Evolutionary conservation across 2,888 invertebrate genomes (phyloP), one percentile per base, ranked within the genome.

Genomic region (Aspidiotus destructor): DNA sequence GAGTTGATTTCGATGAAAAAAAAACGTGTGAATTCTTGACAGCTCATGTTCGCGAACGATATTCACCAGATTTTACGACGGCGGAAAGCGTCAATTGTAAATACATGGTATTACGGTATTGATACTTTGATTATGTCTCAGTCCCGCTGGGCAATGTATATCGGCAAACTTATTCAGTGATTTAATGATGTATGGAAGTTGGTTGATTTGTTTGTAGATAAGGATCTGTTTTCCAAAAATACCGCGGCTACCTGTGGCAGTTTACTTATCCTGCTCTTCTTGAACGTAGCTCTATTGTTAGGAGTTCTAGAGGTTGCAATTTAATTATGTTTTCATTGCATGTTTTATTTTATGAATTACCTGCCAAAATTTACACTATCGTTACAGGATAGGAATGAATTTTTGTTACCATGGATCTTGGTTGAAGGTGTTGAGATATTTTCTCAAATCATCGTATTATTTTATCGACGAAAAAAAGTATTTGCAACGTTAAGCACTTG

Each of bases 41-140:
- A 67, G 67, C n/a, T 48, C 13, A 52, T 67, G 28, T 48, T 58
- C 15, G 9, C 60, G 2, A 10, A 10, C 40, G 67, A 67, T 52
- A 52, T 67, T 11, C 52, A 41, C 42, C 57, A 67, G 48, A 52
- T 67, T 11, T 15, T 67, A 48, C 48, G 10, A 48, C 40, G 52
- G 11, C 28, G 44, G 8, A 60, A 28, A 60, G 48, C 44, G n/a
- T 28, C 60, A 10, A 41, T 44, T 13, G 28, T 57, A 17, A 58
- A 60, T 44, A 60, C 44, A 48, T 67, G 67, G 67, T 67, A 67
- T 67, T 67, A 67, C 44, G 67, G 67, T 67, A 67, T 60, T 28
- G 48, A 11, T 48, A 11, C 48, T 13, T 48, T n/a, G 11, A 28
- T 28, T 28, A 5, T 28, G 5, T 28, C 28, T 28, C 28, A 28